Base-by-base conservation (phyloP, 2,113 vertebrate species). In the Plecturocebus donacophilus region DNA sequence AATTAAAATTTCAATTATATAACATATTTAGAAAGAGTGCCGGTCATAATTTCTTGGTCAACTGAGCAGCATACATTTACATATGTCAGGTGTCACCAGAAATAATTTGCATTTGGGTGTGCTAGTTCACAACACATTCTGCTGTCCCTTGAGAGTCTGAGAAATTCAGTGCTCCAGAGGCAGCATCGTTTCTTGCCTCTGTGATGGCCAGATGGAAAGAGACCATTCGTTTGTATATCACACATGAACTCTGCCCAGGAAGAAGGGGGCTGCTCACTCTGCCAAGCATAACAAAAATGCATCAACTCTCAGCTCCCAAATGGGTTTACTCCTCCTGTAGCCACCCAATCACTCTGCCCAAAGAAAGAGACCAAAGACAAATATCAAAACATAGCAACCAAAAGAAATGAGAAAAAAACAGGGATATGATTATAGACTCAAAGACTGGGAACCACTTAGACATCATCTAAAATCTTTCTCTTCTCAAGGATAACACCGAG, bases 101-200 rank as follows among this genome's bases (percentile, higher is more conserved):
- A 77, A 56, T 47, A 25, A 95, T 90, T 54, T 96, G 82, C 86
- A 70, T 61, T 19, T 40, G 89, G 91, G 89, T 42, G 11, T n/a
- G 79, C 47, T 76, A 52, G 42, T 89, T 88, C 93, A 76, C 9
- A 79, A 87, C 52, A 68, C 52, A 79, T 7, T 27, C 93, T 95
- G 82, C 25, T 7, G 42, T 68, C 87, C 87, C 81, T 25, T 23
- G 86, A 42, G 86, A 87, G 16, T n/a, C 80, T 66, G 87, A 90
- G 70, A 96, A 80, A 77, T 17, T n/a, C 77, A 20, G 0, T 27
- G 19, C n/a, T 88, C 68, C 42, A 76, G 38, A 2, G 83, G 32
- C 82, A 85, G 27, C 54, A 19, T 0, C 0, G 1, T 27, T 87
- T 86, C 17, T 52, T 23, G 6, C 35, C 84, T 8, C 4, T 38